Percentiles rank a stretch among this genome's conserved stretches.
These are phyloP conservation scores for Drosophila histrio DNA, from an alignment of 2,888 invertebrate genomes.

Conservation along the genomic window DNA sequence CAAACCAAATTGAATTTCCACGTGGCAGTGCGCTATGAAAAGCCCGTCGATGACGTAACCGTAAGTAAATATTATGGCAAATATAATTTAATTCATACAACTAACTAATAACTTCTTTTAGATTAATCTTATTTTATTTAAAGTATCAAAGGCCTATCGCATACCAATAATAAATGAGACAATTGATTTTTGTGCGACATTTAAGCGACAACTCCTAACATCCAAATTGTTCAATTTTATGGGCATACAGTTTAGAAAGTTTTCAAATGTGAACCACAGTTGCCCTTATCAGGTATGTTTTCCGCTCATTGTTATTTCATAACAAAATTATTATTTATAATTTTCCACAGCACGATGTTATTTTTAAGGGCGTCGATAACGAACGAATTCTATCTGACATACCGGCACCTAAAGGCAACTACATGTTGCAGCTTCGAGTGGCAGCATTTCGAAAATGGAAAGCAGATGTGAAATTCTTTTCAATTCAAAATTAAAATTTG, in stretches of 20 bases:
- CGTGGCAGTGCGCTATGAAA: slow-evolving; percentile 15
- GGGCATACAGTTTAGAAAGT: not conserved
- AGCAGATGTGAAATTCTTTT: slow-evolving; percentile 5
- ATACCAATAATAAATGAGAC: slow-evolving; percentile 28
- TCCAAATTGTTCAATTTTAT: not conserved
- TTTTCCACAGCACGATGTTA: slow-evolving; percentile 12
- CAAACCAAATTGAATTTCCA: slow-evolving; percentile 24
- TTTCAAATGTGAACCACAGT: slow-evolving; percentile 24
- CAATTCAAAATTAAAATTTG: not conserved
- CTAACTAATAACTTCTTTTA: not conserved
- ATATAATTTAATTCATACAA: too few relatives aligned
- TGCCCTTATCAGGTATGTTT: slow-evolving; percentile 34
- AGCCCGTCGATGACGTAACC: slow-evolving; percentile 37
- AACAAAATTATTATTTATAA: not conserved
- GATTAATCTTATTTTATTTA: slow-evolving; percentile 4
- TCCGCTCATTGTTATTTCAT: not conserved
- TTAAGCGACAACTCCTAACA: not conserved
- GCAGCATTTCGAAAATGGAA: slow-evolving; percentile 27
- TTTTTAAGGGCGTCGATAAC: slow-evolving; percentile 8
- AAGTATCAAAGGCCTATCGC: not conserved
- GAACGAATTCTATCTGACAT: slow-evolving; percentile 16
- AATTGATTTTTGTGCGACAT: slow-evolving; percentile 28
- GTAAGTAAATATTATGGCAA: slow-evolving; percentile 31
- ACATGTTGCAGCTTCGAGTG: slow-evolving; percentile 16
- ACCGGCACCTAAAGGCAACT: slow-evolving; percentile 39